Conservation (phyloP, 1,140 invertebrate genomes). For the Neuroterus valhalla region DNA sequence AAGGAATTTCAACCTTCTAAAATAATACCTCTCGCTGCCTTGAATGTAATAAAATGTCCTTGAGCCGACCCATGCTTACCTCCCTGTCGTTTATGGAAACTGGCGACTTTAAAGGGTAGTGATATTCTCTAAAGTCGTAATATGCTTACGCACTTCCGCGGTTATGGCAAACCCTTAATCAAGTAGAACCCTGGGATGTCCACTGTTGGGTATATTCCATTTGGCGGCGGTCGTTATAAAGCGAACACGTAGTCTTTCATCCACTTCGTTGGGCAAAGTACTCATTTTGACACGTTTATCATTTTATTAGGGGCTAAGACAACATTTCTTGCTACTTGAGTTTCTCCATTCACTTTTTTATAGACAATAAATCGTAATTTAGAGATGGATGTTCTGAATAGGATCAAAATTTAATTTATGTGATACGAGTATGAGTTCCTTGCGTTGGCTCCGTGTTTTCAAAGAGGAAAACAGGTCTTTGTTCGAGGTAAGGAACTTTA, state of each 20-base stretch:
- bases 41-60: too few species aligned
- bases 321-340: background rate
- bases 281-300: conserved; percentile 23
- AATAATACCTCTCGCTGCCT: background rate
- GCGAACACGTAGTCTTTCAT: conserved; percentile 23
- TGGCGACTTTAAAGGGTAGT: conserved; percentile 52
- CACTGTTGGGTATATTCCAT: conserved; percentile 32
- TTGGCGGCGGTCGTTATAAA: conserved; percentile 23
- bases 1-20: conserved; percentile 20
- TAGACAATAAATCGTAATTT: too few species aligned
- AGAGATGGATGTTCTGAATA: too few species aligned
- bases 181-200: conserved; percentile 52
- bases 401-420: too few species aligned
- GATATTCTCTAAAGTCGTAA: conserved; percentile 58
- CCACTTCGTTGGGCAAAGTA: conserved; percentile 16
- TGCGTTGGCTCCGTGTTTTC: too few species aligned
- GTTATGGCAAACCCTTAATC: conserved; percentile 55
- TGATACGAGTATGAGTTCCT: too few species aligned
- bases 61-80: too few species aligned
- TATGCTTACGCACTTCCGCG: conserved; percentile 51
- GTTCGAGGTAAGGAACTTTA: too few species aligned
- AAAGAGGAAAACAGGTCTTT: too few species aligned
- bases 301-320: conserved; percentile 11
- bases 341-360: background rate
- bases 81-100: conserved; percentile 37